Evolutionary conservation across 2,113 vertebrate genomes (phyloP).

Genomic region (Perca fluviatilis): DNA sequence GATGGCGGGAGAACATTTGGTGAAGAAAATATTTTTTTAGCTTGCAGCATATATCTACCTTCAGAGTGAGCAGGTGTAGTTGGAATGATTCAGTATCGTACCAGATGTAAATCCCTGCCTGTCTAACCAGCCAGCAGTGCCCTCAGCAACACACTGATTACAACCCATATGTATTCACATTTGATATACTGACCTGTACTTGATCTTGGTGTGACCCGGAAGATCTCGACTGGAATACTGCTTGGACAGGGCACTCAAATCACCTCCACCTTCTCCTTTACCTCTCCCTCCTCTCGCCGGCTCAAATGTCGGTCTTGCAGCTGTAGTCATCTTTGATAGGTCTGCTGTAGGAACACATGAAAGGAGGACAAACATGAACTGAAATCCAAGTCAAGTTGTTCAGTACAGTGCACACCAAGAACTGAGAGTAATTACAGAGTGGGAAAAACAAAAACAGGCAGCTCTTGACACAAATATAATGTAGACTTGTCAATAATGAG

Average conservation of each 20-base stretch:
- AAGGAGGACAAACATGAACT: not conserved
- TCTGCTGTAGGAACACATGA: slow-evolving; percentile 22
- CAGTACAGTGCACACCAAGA: not conserved
- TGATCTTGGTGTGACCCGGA: slow-evolving; percentile 97
- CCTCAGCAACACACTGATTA: not conserved
- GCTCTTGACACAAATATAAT: not conserved
- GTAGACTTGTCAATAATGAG: not conserved
- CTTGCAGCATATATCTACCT: not conserved
- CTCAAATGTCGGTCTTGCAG: slow-evolving; percentile 97
- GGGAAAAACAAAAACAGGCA: not conserved
- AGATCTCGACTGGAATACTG: slow-evolving; percentile 98
- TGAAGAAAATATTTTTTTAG: not conserved
- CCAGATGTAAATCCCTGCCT: not conserved
- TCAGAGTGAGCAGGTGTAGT: not conserved
- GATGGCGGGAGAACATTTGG: not conserved
- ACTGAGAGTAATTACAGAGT: not conserved
- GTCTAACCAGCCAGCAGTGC: not conserved
- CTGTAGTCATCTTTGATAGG: slow-evolving; percentile 92
- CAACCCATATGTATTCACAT: not conserved
- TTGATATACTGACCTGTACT: slow-evolving; percentile 89
- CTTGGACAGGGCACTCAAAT: slow-evolving; percentile 96
- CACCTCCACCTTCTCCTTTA: slow-evolving; percentile 98
- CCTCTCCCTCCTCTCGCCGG: slow-evolving; percentile 96
- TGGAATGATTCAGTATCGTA: not conserved
- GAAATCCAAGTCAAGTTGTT: not conserved